These are phyloP conservation scores for Chelon auratus DNA, from an alignment of 2,797 vertebrate genomes.

Conservation along the genomic window DNA sequence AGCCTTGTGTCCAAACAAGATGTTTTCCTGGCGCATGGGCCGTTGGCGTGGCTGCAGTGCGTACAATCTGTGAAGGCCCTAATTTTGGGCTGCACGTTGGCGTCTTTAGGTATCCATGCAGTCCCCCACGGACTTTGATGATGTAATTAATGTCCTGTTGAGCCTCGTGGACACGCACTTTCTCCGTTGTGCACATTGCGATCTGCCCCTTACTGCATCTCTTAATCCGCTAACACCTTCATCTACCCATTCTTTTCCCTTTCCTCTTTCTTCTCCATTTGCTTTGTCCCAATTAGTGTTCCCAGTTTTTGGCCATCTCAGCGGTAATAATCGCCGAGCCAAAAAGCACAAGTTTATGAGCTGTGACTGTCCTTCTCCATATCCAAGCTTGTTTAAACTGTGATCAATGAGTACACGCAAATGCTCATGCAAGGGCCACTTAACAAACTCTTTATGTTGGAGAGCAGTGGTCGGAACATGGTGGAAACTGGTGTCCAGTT, in stretches of 20 bases:
- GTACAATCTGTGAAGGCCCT: too few species aligned
- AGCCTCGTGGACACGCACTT: neutral
- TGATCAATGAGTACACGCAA: slow-evolving; percentile 58
- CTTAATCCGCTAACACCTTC: slow-evolving; percentile 11
- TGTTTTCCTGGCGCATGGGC: too few species aligned
- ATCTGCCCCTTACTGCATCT: slow-evolving; percentile 8
- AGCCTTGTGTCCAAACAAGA: too few species aligned
- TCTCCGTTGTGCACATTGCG: neutral
- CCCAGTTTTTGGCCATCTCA: slow-evolving; percentile 47
- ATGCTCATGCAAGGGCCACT: slow-evolving; percentile 48
- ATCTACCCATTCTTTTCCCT: neutral
- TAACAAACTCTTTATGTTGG: slow-evolving; percentile 54
- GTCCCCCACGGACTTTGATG: too few species aligned
- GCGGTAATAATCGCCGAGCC: slow-evolving; percentile 54
- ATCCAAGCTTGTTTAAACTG: slow-evolving; percentile 40
- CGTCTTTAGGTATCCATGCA: too few species aligned
- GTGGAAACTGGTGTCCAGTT: slow-evolving; percentile 16
- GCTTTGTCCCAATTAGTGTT: slow-evolving; percentile 54
- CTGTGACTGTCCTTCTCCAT: slow-evolving; percentile 65
- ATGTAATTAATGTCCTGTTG: too few species aligned
- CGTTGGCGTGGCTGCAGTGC: too few species aligned
- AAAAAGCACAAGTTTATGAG: slow-evolving; percentile 65
- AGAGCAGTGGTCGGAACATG: slow-evolving; percentile 1
- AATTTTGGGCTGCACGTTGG: too few species aligned
- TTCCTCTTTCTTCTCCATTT: slow-evolving; percentile 15